Evolutionary conservation across 1,140 invertebrate species (phyloP).

Genomic region (Zelostemma sp.): DNA sequence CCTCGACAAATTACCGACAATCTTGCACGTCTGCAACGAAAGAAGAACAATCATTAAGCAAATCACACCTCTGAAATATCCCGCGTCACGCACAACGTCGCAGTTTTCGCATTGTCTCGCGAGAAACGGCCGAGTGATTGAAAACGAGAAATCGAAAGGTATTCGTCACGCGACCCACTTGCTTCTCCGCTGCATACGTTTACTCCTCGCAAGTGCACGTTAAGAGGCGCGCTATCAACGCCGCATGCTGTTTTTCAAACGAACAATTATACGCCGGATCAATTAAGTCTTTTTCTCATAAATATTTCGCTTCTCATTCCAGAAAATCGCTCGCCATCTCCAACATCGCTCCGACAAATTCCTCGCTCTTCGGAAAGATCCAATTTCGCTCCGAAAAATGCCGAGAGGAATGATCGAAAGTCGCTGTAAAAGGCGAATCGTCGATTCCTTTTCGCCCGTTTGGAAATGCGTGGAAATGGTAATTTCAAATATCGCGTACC

Average conservation of each 20-base stretch:
- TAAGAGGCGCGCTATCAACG: conserved; percentile 23
- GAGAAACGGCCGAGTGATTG: conserved; percentile 11
- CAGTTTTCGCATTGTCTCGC: conserved; percentile 13
- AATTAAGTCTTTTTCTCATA: too few species aligned
- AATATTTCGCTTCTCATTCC: too few species aligned
- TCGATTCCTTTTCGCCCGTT: too few species aligned
- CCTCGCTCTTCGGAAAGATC: too few species aligned
- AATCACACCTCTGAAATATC: background rate
- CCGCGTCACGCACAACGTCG: conserved; percentile 1
- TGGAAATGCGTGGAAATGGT: too few species aligned
- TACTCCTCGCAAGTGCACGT: conserved; percentile 24
- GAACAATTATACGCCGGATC: conserved; percentile 16
- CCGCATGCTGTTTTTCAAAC: conserved; percentile 13
- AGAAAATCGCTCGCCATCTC: too few species aligned
- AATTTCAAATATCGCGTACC: too few species aligned
- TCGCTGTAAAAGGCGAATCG: too few species aligned
- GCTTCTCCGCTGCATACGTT: conserved; percentile 34
- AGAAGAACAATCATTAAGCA: conserved; percentile 7
- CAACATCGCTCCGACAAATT: too few species aligned
- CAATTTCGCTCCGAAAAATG: too few species aligned
- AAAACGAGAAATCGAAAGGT: conserved; percentile 28
- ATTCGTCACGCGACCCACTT: conserved; percentile 45
- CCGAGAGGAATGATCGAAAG: too few species aligned
- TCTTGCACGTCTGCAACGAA: conserved; percentile 51
- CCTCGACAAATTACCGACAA: conserved; percentile 28